phyloP scores from a whole-genome alignment of 2,888 invertebrate species.

The Lasioglossum zephyrum region DNA sequence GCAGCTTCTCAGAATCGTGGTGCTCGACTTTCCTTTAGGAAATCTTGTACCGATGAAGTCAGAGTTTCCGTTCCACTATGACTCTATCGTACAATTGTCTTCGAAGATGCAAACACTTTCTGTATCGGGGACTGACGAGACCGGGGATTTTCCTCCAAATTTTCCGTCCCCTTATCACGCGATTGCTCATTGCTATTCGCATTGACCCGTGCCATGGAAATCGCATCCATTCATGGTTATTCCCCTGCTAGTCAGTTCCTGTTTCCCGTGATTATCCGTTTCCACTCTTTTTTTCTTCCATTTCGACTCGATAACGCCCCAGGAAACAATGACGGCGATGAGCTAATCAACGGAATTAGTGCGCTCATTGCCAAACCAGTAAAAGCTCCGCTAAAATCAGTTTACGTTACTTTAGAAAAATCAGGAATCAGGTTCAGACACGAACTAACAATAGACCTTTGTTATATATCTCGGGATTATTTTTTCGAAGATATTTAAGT shows the following conservation, averaged over 20 bases:
- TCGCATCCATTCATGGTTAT: background rate
- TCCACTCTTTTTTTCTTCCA: background rate
- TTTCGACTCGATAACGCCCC: background rate
- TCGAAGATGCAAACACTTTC: background rate
- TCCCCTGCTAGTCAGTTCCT: background rate
- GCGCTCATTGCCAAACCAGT: background rate
- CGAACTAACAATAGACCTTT: no score
- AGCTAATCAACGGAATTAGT: background rate
- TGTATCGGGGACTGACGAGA: background rate
- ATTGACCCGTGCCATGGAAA: background rate
- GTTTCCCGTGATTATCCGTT: background rate
- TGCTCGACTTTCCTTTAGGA: background rate
- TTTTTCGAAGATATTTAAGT: background rate
- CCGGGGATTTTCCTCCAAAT: constrained; percentile 36
- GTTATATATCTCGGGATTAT: no score
- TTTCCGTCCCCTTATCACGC: constrained; percentile 33
- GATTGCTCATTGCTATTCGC: constrained; percentile 10
- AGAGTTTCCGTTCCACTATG: background rate
- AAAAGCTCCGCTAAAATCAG: background rate
- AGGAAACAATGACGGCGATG: background rate
- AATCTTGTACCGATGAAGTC: background rate
- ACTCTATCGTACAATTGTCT: constrained; percentile 8
- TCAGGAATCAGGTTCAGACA: no score
- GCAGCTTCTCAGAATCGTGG: constrained; percentile 2
- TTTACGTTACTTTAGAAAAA: no score